Conservation (phyloP, 2,797 vertebrate species). For the Sebastes hubbsi region DNA sequence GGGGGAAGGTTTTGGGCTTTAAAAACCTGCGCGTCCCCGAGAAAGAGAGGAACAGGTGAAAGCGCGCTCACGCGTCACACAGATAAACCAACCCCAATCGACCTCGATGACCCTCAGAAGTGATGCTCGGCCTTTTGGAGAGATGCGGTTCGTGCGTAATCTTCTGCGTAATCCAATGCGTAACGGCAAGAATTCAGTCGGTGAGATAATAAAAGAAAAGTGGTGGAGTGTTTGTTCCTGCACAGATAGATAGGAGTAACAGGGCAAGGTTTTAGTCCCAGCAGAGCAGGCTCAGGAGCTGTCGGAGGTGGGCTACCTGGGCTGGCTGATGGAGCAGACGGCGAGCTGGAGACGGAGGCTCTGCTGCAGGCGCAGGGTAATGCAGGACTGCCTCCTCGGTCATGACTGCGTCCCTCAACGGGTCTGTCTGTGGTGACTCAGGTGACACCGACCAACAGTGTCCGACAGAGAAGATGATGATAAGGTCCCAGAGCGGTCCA, state of each 20-base stretch:
- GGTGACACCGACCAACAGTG: slow-evolving; percentile 71
- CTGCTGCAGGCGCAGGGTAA: slow-evolving; percentile 76
- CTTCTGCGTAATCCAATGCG: slow-evolving; percentile 71
- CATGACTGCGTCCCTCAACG: slow-evolving; percentile 80
- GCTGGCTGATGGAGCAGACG: slow-evolving; percentile 65
- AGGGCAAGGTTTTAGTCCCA: slow-evolving; percentile 62
- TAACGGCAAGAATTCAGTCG: slow-evolving; percentile 20
- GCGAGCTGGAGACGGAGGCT: slow-evolving; percentile 69
- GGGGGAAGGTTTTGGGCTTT: slow-evolving; percentile 58
- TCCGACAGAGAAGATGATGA: slow-evolving; percentile 63
- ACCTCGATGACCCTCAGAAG: slow-evolving; percentile 57
- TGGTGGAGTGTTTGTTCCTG: slow-evolving; percentile 17
- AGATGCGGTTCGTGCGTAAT: slow-evolving; percentile 57
- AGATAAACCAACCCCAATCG: slow-evolving; percentile 54
- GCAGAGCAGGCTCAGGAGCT: slow-evolving; percentile 60
- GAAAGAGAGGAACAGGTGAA: slow-evolving; percentile 82
- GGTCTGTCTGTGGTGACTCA: slow-evolving; percentile 50
- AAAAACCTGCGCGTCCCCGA: slow-evolving; percentile 73
- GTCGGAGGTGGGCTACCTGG: slow-evolving; percentile 71
- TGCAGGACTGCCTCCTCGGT: slow-evolving; percentile 68
- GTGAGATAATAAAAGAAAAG: slow-evolving; percentile 17
- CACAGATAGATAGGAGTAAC: slow-evolving; percentile 18
- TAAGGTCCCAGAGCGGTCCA: slow-evolving; percentile 77
- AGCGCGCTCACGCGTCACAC: slow-evolving; percentile 72
- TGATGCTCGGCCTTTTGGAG: slow-evolving; percentile 40